Percentiles rank a stretch among this genome's conserved stretches.
These are phyloP conservation scores for Mus musculus DNA, from an alignment of 2,113 vertebrate genomes.

Conservation along the genomic window DNA sequence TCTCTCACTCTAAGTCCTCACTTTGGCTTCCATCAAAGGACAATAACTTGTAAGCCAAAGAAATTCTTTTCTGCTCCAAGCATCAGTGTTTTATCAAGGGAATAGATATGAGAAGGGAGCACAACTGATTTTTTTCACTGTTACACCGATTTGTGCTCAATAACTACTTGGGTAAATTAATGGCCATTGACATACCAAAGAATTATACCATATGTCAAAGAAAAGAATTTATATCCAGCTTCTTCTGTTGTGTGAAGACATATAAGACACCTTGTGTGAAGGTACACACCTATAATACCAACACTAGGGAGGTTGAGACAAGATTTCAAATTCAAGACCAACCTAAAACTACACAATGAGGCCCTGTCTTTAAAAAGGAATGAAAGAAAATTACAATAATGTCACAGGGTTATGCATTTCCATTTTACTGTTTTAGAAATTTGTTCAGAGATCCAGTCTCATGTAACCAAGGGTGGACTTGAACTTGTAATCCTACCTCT, in stretches of 20 bases:
- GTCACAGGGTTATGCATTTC: not conserved
- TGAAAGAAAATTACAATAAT: not conserved
- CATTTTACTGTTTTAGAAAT: not conserved
- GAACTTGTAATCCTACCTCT: not conserved
- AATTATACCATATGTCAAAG: not conserved
- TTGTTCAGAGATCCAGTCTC: not conserved
- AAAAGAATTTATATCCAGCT: not conserved
- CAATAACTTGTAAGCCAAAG: not conserved
- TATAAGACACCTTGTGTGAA: not conserved
- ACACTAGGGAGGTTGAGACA: not conserved
- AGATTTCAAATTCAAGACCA: not conserved
- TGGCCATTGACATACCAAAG: not conserved
- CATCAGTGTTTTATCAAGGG: not conserved
- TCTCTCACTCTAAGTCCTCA: not conserved
- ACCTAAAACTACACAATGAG: not conserved
- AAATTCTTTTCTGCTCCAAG: not conserved
- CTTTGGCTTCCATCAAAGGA: not conserved
- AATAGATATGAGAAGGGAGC: not conserved
- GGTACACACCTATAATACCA: not conserved
- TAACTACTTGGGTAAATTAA: conserved; percentile 4
- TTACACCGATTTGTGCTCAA: not conserved
- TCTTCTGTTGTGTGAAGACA: not conserved
- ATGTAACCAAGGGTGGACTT: not conserved
- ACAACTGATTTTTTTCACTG: conserved; percentile 15
- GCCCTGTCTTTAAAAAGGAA: not conserved